These are phyloP conservation scores for Sceloporus undulatus DNA, from an alignment of 2,113 vertebrate genomes.

Conservation along the genomic window DNA sequence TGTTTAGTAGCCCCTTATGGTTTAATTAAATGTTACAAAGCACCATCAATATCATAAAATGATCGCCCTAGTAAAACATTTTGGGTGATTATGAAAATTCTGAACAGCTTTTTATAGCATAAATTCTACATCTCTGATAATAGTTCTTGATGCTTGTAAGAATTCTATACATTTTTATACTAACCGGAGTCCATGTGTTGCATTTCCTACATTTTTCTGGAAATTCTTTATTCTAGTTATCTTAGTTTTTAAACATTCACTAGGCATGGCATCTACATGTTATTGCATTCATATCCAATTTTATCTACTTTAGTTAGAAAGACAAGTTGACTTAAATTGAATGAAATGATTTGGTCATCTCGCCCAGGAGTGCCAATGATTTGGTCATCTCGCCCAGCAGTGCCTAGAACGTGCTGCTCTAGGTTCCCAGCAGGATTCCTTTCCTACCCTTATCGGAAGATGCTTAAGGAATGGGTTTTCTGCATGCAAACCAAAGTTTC, in stretches of 20 bases:
- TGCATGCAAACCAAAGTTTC: neutral
- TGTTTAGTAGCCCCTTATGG: neutral
- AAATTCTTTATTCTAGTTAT: accelerated
- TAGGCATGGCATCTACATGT: neutral
- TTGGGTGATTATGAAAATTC: constrained; percentile 18
- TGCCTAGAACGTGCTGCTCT: neutral
- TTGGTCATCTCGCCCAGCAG: neutral
- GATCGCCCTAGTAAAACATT: neutral
- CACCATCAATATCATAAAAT: constrained; percentile 3
- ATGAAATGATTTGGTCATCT: neutral
- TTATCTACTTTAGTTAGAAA: neutral
- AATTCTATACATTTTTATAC: neutral
- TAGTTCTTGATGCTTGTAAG: neutral
- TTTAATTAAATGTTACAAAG: constrained; percentile 9
- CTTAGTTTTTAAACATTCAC: neutral
- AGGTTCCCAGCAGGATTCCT: neutral
- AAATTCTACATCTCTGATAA: neutral
- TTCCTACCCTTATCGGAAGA: neutral
- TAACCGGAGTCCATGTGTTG: neutral
- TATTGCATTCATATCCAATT: neutral
- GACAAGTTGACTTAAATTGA: neutral
- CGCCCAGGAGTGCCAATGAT: neutral
- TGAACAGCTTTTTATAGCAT: neutral
- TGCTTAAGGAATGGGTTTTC: neutral
- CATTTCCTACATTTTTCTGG: neutral